A percentile compares a stretch with the other conserved stretches of the same genome.
These are phyloP conservation scores for Eupeodes luniger DNA, from an alignment of 2,888 invertebrate genomes.

Conservation along the genomic window DNA sequence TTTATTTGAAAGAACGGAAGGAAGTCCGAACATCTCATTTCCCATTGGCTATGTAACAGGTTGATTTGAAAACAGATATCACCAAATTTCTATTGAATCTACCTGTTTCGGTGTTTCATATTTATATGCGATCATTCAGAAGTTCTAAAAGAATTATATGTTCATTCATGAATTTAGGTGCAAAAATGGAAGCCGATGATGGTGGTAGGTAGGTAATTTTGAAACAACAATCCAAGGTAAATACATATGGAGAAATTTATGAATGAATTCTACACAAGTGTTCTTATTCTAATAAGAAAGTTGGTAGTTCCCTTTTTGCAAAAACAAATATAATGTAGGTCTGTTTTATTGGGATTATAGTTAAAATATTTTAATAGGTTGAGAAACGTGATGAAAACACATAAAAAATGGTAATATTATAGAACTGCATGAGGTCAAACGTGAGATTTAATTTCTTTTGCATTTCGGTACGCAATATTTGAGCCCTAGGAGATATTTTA, in stretches of 20 bases:
- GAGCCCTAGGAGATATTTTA: neutral
- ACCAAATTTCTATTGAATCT: neutral
- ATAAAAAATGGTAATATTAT: constrained; percentile 2
- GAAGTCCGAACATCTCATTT: constrained; percentile 34
- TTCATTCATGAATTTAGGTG: constrained; percentile 28
- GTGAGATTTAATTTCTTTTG: constrained; percentile 24
- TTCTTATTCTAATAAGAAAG: constrained; percentile 25
- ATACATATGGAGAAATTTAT: constrained; percentile 6
- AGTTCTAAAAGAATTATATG: neutral
- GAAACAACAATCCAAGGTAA: neutral
- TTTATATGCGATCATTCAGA: neutral
- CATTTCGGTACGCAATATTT: neutral
- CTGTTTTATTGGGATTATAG: neutral
- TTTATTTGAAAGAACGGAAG: constrained; percentile 52
- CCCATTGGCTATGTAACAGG: constrained; percentile 65
- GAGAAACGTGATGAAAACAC: constrained; percentile 10
- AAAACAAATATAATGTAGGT: neutral
- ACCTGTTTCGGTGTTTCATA: constrained; percentile 11
- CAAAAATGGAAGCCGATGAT: neutral
- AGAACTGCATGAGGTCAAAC: constrained; percentile 41
- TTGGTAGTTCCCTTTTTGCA: neutral
- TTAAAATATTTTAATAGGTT: too few species aligned
- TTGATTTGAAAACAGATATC: constrained; percentile 14
- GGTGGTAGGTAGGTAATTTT: constrained; percentile 13
- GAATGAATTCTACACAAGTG: constrained; percentile 31